Evolutionary conservation across 2,888 invertebrate species (phyloP), one percentile per base, ranked within the genome.

Genomic region (Agonopterix subpropinquella): DNA sequence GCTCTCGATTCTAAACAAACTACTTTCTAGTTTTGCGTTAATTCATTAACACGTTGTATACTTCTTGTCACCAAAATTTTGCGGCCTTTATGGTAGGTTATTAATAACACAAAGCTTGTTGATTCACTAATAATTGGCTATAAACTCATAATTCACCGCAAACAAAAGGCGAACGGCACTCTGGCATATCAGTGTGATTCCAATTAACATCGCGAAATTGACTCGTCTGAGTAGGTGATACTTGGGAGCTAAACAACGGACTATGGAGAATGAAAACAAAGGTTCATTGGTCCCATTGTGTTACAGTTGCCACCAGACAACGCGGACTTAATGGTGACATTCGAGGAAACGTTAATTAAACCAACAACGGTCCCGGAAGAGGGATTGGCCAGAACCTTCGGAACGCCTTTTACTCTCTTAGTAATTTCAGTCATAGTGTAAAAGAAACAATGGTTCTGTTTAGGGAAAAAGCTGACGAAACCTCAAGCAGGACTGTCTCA

Each of bases 291-390:
- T 47, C 50, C 57, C 55, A 65, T 66, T 68, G 64, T 68, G 28
- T 41, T 56, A 54, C 37, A 15, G 58, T 59, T 57, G 55, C 70
- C 68, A 64, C 63, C 68, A 72, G 69, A 74, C 74, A 70, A 74
- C 75, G 61, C 62, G 59, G 73, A 70, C 77, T 80, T 82, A 83
- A 84, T 81, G 77, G 75, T 80, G 79, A 82, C 84, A 82, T 77
- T 74, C 73, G 75, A 80, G 81, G 77, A 80, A 81, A 78, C 70
- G 77, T 84, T 84, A 81, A 84, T 85, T 84, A 83, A 81, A 76
- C 69, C 74, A 72, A 76, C 77, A 73, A 71, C 74, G 72, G 70
- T 70, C 64, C 61, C 64, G 67, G 72, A 28, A 28, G 28, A 28
- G 28, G 28, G 28, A 28, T 7, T 28, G 28, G 5, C 28, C 28